Evolutionary conservation across 2,797 vertebrate genomes (phyloP), one percentile per base, ranked within the genome.

Genomic region (Hozukius guyotensis): DNA sequence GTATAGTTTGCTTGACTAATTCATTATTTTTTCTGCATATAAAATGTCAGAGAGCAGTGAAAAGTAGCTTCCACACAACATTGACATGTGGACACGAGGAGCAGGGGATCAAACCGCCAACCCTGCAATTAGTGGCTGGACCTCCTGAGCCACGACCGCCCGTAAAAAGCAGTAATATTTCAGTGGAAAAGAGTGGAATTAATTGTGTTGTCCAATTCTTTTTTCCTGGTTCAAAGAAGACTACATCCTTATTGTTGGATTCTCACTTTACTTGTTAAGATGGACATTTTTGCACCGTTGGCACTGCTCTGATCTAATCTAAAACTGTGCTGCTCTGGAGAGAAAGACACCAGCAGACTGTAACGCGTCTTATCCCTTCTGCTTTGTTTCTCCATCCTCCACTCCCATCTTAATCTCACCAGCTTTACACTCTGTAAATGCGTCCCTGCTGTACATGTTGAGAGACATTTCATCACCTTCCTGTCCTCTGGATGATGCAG

Each of bases 341-440:
- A 42, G 61, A 68, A 61, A 72, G 34, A 72, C 70, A 57, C 29
- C 49, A 65, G 53, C 53, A 53, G 52, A 73, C 74, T 75, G 63
- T 68, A 69, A 77, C 75, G 61, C 8, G 5, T 60, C 62, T 74
- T 61, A 72, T 82, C 66, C 42, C n/a, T 20, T 80, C 68, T 31
- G 46, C 75, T 85, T 83, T 83, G 42, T 80, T 74, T 59, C 72
- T 67, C 42, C 53, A 63, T 66, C 72, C 71, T 82, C 49, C 49
- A 70, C 68, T 74, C 74, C 57, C 59, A 67, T 59, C 25, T 71
- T 70, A 72, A 78, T 75, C 75, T 71, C 24, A 57, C 52, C 36
- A 81, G 32, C 57, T 12, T 75, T 67, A 27, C 70, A 52, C 78
- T 78, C 24, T 22, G n/a, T 63, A 75, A 82, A 78, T 69, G 38